These are phyloP conservation scores for Discoglossus pictus DNA, from an alignment of 2,797 vertebrate genomes.

Conservation along the genomic window DNA sequence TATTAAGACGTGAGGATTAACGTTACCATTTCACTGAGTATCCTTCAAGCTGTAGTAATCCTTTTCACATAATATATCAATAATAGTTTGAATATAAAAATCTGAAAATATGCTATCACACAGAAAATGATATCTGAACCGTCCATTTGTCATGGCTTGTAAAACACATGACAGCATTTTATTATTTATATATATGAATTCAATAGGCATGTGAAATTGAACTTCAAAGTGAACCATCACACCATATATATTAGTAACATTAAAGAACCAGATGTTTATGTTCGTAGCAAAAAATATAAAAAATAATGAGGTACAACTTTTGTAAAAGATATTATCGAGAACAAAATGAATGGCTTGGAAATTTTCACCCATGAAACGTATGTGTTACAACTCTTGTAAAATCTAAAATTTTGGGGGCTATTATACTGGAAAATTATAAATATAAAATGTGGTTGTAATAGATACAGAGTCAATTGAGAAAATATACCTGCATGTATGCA, in stretches of 20 bases:
- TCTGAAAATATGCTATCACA: conserved; percentile 33
- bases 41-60: conserved; percentile 43
- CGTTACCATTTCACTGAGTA: conserved; percentile 55
- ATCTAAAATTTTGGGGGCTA: neutral
- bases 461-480: too few relatives aligned
- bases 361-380: neutral
- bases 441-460: too few relatives aligned
- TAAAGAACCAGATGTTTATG: conserved; percentile 18
- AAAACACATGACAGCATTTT: conserved; percentile 41
- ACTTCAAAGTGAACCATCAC: conserved; percentile 30
- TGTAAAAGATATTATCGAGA: neutral
- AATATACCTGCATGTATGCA: too few relatives aligned
- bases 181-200: conserved; percentile 37
- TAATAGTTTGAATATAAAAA: conserved; percentile 45
- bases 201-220: conserved; percentile 38
- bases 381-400: neutral
- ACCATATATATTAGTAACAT: conserved; percentile 1
- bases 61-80: conserved; percentile 55
- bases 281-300: neutral
- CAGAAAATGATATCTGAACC: conserved; percentile 35
- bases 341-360: too few relatives aligned
- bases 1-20: conserved; percentile 58
- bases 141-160: conserved; percentile 31
- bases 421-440: too few relatives aligned
- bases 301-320: neutral